These are phyloP conservation scores for Cydia fagiglandana DNA, from an alignment of 1,140 invertebrate genomes.

Conservation along the genomic window DNA sequence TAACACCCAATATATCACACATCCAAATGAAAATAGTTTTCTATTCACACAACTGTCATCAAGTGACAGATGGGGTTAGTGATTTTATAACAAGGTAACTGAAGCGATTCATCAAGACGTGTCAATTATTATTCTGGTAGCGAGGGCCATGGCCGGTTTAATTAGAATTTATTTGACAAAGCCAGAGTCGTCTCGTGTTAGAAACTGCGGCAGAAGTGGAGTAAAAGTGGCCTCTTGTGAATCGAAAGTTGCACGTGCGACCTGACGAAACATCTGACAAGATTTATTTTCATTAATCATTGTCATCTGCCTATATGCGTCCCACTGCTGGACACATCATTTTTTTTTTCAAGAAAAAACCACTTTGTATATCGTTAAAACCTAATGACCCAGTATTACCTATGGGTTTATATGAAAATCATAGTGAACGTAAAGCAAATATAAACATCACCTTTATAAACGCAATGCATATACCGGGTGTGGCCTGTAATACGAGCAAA, in stretches of 20 bases:
- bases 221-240: slow-evolving; percentile 17
- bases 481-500: too few species aligned
- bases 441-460: not conserved
- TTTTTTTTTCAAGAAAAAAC: too few species aligned
- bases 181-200: slow-evolving; percentile 11
- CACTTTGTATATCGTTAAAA: too few species aligned
- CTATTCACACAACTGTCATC: slow-evolving; percentile 51
- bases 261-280: not conserved
- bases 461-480: too few species aligned
- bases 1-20: slow-evolving; percentile 60
- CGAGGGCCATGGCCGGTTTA: slow-evolving; percentile 62
- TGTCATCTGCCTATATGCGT: not conserved
- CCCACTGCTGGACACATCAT: too few species aligned
- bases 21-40: slow-evolving; percentile 61
- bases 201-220: slow-evolving; percentile 24
- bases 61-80: slow-evolving; percentile 68
- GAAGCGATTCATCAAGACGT: slow-evolving; percentile 69
- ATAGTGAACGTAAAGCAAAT: not conserved
- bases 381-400: too few species aligned
- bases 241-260: slow-evolving; percentile 23
- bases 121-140: slow-evolving; percentile 73
- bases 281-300: slow-evolving; percentile 3
- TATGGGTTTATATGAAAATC: too few species aligned
- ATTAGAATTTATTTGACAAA: slow-evolving; percentile 74
- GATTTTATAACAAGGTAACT: slow-evolving; percentile 70